Evolutionary conservation across 2,113 vertebrate genomes (phyloP).

Genomic region (Odontophorus gujanensis): DNA sequence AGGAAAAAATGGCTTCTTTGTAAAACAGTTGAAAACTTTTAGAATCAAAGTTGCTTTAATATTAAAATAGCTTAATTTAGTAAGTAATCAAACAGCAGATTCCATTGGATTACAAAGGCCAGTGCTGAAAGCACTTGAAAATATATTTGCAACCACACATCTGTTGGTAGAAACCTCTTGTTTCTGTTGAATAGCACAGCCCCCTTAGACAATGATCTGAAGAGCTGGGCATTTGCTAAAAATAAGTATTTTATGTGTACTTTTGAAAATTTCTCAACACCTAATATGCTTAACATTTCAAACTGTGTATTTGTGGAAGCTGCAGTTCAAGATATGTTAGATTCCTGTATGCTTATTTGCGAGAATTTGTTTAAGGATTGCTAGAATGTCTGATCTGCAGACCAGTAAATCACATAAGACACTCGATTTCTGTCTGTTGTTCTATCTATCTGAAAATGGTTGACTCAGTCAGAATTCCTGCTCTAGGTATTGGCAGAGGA

Average conservation of each 20-base stretch:
- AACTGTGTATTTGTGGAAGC: neutral
- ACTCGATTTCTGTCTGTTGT: neutral
- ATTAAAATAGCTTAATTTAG: neutral
- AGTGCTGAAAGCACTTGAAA: neutral
- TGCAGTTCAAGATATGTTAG: neutral
- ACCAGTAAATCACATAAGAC: neutral
- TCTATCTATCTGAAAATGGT: neutral
- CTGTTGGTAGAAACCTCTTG: neutral
- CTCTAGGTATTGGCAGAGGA: neutral
- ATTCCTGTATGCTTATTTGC: neutral
- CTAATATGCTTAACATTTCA: neutral
- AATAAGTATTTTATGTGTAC: neutral
- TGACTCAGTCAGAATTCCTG: constrained; percentile 11
- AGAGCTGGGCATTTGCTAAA: neutral
- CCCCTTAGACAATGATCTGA: neutral
- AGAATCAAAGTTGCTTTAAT: neutral
- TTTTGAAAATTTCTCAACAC: neutral
- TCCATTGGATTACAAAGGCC: neutral
- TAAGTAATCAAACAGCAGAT: neutral
- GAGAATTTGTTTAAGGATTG: constrained; percentile 12
- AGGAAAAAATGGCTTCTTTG: neutral
- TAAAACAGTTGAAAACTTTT: neutral
- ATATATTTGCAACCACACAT: neutral
- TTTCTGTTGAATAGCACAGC: neutral
- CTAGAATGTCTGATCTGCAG: neutral